Base-by-base conservation (phyloP, 2,797 vertebrate species). In the Petrocephalus schoutedeni region DNA sequence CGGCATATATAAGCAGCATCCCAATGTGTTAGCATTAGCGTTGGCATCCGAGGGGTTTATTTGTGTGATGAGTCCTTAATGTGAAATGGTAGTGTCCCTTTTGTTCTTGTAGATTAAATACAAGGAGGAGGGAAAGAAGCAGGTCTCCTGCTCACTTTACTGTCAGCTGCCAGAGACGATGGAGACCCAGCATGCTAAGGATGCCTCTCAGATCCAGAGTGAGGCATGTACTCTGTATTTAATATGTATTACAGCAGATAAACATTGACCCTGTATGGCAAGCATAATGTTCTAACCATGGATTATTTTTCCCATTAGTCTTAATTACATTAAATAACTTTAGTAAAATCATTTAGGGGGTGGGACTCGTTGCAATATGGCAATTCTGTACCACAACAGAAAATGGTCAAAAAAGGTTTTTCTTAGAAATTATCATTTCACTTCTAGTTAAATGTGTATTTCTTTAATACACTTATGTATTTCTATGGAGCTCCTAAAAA, bases 131-230 rank as follows among this genome's bases (percentile, higher is more conserved):
- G 94, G 91, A 86, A 97, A 95, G 91, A 93, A 93, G 92, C 94
- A 95, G 89, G 87, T 95, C 23, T 91, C 95, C 9, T 89, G 94
- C 1, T 94, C 95, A 83, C 94, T 98, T 0, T 99, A 97, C 93
- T 96, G 96, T 88, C 96, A 92, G 92, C 97, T 99, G 91, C 95
- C 97, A 0, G 96, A 97, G 82, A 99, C 98, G 54, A 94, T 97
- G 88, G 97, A 99, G 88, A 99, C 96, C 6, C 96, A 95, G 87
- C 97, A 95, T 58, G 96, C 95, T 0, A 96, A 94, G 93, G 95
- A 98, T 88, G 93, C 93, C 16, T 93, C 93, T 0, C 94, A 96
- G 19, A 95, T 98, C 74, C 97, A 96, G 94, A 98, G 97, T 87
- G 93, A 97, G 91, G 98, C 98, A 91, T 91, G 92, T 14, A 54